Evolutionary conservation across 1,140 invertebrate genomes (phyloP), one percentile per base, ranked within the genome.

Genomic region (Asbolus verrucosus): DNA sequence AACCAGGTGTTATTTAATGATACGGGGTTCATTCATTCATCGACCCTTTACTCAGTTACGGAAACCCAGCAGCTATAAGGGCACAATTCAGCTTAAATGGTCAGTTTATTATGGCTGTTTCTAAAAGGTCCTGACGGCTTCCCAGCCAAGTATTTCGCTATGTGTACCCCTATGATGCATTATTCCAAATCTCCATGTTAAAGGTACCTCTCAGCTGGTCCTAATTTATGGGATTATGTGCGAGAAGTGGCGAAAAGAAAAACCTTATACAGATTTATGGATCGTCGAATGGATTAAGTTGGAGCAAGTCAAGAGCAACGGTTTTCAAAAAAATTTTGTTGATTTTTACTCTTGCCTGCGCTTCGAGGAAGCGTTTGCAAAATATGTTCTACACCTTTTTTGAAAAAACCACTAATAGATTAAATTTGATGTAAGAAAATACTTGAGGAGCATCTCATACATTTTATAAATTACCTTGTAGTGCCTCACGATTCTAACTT

Each of bases 161-260:
- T 15, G n/a, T 14, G 39, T 43, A 11, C 11, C 39, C 39, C 39
- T 6, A 43, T 43, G 39, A 43, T 43, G 39, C 15, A 43, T 43
- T 43, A 43, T 6, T 11, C 3, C 13, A 43, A 11, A 14, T 43
- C 39, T 43, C 9, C 39, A 43, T 43, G 39, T 14, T 43, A 43
- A 43, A 43, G 39, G 39, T 43, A 18, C 39, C 15, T 16, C 15
- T 43, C 39, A 43, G 16, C 39, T 43, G 15, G 13, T 6, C 9
- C 39, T 43, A 43, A 43, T 43, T 43, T 43, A 43, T 43, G 39
- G 39, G 39, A 43, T 43, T 43, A 43, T 43, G 15, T 43, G 39
- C 39, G 1, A 14, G 5, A 14, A 43, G 39, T 43, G 39, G 39
- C 39, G 39, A 43, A 14, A 43, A 43, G 39, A 16, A 2, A 11